Evolutionary conservation across 1,140 invertebrate species (phyloP), one percentile per base, ranked within the genome.

Genomic region (Apis cerana): DNA sequence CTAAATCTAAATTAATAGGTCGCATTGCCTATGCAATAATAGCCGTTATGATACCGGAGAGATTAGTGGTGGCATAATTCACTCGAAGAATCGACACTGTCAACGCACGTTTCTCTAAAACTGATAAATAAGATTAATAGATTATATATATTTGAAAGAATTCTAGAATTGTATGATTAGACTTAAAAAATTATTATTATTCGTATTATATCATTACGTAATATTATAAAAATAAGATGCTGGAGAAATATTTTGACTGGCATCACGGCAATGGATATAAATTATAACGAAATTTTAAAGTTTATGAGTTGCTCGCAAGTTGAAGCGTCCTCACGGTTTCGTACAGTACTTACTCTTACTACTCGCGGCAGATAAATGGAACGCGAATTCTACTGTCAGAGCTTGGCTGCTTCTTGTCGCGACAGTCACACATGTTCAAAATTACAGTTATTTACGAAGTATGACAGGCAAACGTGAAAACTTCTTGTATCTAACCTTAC

Each of bases 1-100:
- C 89, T 89, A 88, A 89, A 90, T 89, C 87, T 83, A 87, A 90
- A 89, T 90, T 90, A 90, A 90, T 90, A 88, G 89, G 87, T 86
- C 88, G 83, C 86, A 82, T 87, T 87, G 88, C 82, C 62, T 56
- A 61, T 15, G 80, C 80, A 87, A 88, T 90, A 86, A 88, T 85
- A 83, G 82, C 80, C 86, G 82, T 74, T 84, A 85, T 85, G 80
- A 85, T 88, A 84, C 78, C 83, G 76, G 52, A 67, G 71, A 67
- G 79, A 75, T 81, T 65, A 86, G 62, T 71, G 81, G 82, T 85
- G 58, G 76, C 68, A 67, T 62, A 88, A 88, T 86, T 83, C 84
- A 86, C 69, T 62, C 11, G 62, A 74, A 72, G 27, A 48, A 80
- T 58, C 71, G 84, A 33, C 43, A 54, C 54, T 69, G 83, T 77